These are phyloP conservation scores for Helarctos malayanus DNA, from an alignment of 2,797 vertebrate genomes.

Conservation along the genomic window DNA sequence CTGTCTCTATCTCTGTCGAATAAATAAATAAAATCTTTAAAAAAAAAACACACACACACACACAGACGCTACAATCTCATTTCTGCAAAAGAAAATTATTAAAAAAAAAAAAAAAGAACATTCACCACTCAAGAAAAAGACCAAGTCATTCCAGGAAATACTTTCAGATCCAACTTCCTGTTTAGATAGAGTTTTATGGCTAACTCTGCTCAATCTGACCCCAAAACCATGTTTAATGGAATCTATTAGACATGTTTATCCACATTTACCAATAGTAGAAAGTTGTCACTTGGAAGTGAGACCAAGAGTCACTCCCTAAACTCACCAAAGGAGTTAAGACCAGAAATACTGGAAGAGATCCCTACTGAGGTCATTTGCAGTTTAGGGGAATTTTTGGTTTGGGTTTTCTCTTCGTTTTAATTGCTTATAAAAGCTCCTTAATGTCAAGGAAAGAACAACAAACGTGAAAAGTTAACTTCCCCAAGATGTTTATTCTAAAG, in stretches of 20 bases:
- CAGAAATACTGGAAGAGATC: conserved; percentile 44
- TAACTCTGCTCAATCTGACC: neutral
- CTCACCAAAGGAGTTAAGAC: neutral
- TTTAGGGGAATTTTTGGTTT: conserved; percentile 78
- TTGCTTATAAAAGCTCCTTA: conserved; percentile 77
- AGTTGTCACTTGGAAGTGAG: neutral
- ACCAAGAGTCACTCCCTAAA: conserved; percentile 63
- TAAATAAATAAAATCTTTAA: no score
- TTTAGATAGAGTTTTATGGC: neutral
- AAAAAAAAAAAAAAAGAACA: neutral
- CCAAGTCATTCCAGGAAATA: conserved; percentile 60
- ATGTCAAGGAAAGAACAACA: conserved; percentile 74
- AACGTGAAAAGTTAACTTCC: conserved; percentile 77
- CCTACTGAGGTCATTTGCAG: conserved; percentile 65
- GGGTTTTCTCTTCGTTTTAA: conserved; percentile 79
- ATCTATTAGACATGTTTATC: neutral
- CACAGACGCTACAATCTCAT: no score
- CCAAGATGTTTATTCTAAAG: conserved; percentile 75
- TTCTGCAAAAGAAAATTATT: no score
- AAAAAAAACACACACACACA: no score
- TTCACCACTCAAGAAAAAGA: neutral
- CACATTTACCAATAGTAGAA: neutral
- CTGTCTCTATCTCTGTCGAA: no score
- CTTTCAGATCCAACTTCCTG: conserved; percentile 40
- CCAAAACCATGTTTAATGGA: neutral